Evolutionary conservation across 2,113 vertebrate species (phyloP), one percentile per base, ranked within the genome.

Genomic region (Murina feae): DNA sequence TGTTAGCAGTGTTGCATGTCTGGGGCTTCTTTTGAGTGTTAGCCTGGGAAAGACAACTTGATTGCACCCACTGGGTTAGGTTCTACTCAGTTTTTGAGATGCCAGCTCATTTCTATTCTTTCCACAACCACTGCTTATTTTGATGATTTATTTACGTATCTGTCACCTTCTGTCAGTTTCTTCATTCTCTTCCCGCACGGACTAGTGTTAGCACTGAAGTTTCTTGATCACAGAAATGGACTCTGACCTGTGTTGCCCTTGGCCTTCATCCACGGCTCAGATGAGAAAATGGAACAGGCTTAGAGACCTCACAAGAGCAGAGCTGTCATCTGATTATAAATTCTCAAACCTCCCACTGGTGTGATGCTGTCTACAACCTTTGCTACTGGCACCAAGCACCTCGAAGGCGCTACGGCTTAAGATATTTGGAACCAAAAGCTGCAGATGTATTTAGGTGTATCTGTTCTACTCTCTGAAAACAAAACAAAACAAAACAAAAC

Each of bases 151-250:
- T 60, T 89, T 86, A 49, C 11, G 8, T 71, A 37, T 53, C 21
- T 58, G 8, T 42, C 8, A 1, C 49, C 25, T 51, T 25, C 12
- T 14, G 74, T 81, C 39, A 13, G 89, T 95, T 83, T 89, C 93
- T 89, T n/a, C 79, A 53, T 88, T 85, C 53, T 94, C 68, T 88
- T 44, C 74, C 82, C 76, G 55, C 39, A 80, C 30, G 39, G 39
- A 25, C 44, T 68, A 13, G 13, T 6, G n/a, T 49, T 7, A 65
- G 53, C 75, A 65, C 74, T 80, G 69, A 72, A 18, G 58, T 49
- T 83, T 88, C 83, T 82, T 93, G 71, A 65, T 78, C 80, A 66
- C 65, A 87, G 23, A 93, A 87, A 85, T 30, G 35, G 75, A 66
- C 53, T 14, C 25, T 72, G 17, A 18, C 6, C 14, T 66, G 28